Conservation (phyloP, 2,888 invertebrate species). For the Idaea dimidiata region DNA sequence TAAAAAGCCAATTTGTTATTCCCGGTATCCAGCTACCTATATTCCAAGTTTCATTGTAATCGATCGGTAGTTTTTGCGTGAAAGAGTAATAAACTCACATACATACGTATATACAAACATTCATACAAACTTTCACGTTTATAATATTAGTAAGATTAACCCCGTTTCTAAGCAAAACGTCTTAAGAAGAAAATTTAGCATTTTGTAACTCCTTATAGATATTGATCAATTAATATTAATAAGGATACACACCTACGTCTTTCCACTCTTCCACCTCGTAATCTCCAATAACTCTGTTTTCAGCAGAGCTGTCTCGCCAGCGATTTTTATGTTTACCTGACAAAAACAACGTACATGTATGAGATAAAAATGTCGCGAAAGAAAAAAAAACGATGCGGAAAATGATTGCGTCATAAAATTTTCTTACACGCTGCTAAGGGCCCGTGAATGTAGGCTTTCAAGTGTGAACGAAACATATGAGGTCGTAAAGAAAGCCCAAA, state of each 20-base stretch:
- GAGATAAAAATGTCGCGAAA: constrained; percentile 38
- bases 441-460: constrained; percentile 58
- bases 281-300: constrained; percentile 83
- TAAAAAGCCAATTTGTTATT: too few species aligned
- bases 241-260: constrained; percentile 80
- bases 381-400: constrained; percentile 43
- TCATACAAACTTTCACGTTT: too few species aligned
- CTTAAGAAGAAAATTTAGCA: not conserved
- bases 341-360: constrained; percentile 36
- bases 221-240: constrained; percentile 9
- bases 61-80: too few species aligned
- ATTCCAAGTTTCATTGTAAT: too few species aligned
- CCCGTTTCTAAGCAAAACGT: too few species aligned
- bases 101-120: too few species aligned
- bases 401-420: constrained; percentile 56
- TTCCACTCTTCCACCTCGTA: constrained; percentile 89
- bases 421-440: constrained; percentile 51
- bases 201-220: not conserved
- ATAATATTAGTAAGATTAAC: too few species aligned
- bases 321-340: constrained; percentile 81
- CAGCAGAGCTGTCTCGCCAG: constrained; percentile 78
- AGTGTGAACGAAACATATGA: constrained; percentile 61
- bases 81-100: too few species aligned
- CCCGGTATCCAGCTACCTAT: too few species aligned
- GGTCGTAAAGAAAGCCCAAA: constrained; percentile 66